phyloP scores from a whole-genome alignment of 2,797 vertebrate species.

The Acanthis flammea region DNA sequence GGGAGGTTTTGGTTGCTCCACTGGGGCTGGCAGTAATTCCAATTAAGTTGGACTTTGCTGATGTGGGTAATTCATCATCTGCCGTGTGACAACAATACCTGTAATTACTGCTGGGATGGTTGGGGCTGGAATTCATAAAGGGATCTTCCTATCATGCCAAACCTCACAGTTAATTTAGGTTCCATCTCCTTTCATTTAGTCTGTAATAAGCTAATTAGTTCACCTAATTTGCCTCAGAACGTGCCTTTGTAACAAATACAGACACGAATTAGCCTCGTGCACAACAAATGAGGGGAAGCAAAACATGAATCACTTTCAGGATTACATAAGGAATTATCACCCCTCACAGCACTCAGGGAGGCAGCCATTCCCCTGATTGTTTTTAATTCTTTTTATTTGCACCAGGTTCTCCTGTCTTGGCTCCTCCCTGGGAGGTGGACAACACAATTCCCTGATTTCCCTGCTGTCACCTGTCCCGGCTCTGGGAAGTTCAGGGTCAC shows the following conservation, averaged over 20 bases:
- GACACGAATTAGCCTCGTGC: slow-evolving; percentile 49
- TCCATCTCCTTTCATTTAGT: slow-evolving; percentile 59
- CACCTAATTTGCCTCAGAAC: slow-evolving; percentile 56
- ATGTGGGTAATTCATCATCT: slow-evolving; percentile 36
- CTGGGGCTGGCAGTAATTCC: not conserved
- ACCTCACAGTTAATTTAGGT: slow-evolving; percentile 59
- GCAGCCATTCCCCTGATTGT: not conserved
- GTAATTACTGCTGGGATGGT: slow-evolving; percentile 27
- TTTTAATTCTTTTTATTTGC: not conserved
- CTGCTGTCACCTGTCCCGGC: not conserved
- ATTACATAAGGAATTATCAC: slow-evolving; percentile 27
- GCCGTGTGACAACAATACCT: slow-evolving; percentile 14
- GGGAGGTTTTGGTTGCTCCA: not conserved
- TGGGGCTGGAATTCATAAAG: slow-evolving; percentile 9
- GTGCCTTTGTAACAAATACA: slow-evolving; percentile 40
- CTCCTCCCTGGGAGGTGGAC: not conserved
- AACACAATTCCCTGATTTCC: not conserved
- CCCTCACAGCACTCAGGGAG: not conserved
- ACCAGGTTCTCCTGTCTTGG: not conserved
- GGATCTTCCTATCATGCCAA: slow-evolving; percentile 51
- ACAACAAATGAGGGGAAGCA: slow-evolving; percentile 40
- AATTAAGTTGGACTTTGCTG: slow-evolving; percentile 8
- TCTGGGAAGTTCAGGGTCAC: not conserved
- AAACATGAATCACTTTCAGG: slow-evolving; percentile 33
- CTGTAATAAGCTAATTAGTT: slow-evolving; percentile 64